A percentile compares a stretch with the other conserved stretches of the same genome.
Evolutionary conservation across 2,113 vertebrate genomes (phyloP).

Genomic region (Phrynosoma platyrhinos): DNA sequence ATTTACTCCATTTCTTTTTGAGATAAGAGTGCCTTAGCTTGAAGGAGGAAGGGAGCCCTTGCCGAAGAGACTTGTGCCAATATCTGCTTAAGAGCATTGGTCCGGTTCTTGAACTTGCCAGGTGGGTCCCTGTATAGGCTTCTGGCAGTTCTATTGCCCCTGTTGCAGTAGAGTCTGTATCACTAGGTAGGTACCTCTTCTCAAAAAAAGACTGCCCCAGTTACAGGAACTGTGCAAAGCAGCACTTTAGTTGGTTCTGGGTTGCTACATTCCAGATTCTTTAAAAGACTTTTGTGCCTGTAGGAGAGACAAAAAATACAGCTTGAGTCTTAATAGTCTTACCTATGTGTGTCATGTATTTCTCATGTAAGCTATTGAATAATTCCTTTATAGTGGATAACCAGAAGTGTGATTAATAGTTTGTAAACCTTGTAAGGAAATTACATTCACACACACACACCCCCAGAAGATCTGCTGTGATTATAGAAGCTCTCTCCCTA

Average conservation of each 20-base stretch:
- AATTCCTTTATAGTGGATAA: background rate
- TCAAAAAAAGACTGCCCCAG: background rate
- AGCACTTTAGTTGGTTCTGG: background rate
- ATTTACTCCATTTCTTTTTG: background rate
- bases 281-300: conserved; percentile 14
- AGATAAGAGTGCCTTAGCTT: background rate
- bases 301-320: background rate
- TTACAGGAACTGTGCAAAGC: conserved; percentile 5
- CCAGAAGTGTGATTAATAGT: background rate
- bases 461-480: background rate
- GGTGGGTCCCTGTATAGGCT: background rate
- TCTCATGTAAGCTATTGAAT: background rate
- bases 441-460: too few species aligned
- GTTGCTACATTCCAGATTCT: conserved; percentile 28
- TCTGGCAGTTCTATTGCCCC: background rate
- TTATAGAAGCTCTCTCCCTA: background rate
- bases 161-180: background rate
- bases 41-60: background rate
- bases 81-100: background rate
- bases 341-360: background rate
- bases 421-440: background rate
- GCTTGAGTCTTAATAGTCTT: background rate
- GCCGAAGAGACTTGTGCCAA: background rate
- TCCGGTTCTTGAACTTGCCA: background rate
- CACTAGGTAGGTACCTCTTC: background rate